Base-by-base conservation (phyloP, 2,888 invertebrate genomes). In the Latrodectus hesperus region DNA sequence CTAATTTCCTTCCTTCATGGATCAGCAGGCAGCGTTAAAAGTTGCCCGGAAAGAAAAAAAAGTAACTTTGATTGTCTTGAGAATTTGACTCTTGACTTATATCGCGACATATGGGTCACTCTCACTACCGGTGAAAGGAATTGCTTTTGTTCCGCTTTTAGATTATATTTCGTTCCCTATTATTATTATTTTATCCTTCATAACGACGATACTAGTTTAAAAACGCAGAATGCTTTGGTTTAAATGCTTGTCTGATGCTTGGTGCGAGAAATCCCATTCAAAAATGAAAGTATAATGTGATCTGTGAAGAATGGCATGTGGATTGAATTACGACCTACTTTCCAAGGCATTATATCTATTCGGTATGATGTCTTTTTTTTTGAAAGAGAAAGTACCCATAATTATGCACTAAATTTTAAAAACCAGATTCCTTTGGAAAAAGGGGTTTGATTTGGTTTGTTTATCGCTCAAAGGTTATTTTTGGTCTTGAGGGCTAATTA, bases 51-150 rank as follows among this genome's bases (percentile, higher is more conserved):
- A 81, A 79, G 67, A 77, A 22, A 68, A 73, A 81, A 79, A 68
- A 53, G 52, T 38, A 71, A 65, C 67, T 65, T 49, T 65, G 74
- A 81, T 74, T 67, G 74, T 74, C 14, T 38, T 51, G 10, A 53
- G 52, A 49, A 52, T 65, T 22, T 74, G 74, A 68, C 75, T 75
- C 65, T 38, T 76, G 83, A 83, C 76, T 70, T 83, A 38, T 60
- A 26, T 17, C 68, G n/a, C 53, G 60, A 76, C 83, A 83, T 83
- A 51, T 83, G 76, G 83, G 83, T 83, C 83, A 83, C 11, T 60
- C 75, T 17, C 76, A 17, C 72, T 52, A 65, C 60, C 77, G 52
- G 38, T 71, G 71, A 60, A 71, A 79, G 71, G 79, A 79, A 71
- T 71, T 78, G 53, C n/a, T 53, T 64, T 78, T 78, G 80, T 81